Evolutionary conservation across 2,113 vertebrate species (phyloP).

Genomic region (Ranitomeya imitator): DNA sequence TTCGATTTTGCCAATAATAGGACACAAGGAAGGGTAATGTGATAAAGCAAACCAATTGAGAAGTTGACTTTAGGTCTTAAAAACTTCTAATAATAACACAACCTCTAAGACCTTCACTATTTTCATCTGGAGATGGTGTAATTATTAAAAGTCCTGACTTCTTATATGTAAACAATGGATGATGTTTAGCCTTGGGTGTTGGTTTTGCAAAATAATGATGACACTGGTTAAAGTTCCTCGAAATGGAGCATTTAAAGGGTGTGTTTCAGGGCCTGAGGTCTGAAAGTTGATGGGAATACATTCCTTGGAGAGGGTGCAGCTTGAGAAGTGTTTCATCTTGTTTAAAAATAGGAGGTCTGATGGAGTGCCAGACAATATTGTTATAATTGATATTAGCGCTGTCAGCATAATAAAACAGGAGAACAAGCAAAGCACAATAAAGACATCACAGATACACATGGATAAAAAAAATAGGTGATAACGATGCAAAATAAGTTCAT

Average conservation of each 20-base stretch:
- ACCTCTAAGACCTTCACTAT: background rate
- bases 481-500: background rate
- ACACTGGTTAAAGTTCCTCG: constrained; percentile 23
- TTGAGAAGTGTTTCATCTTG: constrained; percentile 5
- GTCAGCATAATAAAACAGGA: background rate
- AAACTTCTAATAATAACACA: background rate
- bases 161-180: background rate
- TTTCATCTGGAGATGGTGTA: background rate
- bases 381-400: constrained; percentile 16
- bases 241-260: constrained; percentile 9
- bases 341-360: constrained; percentile 22
- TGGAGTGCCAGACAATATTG: constrained; percentile 20
- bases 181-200: constrained; percentile 30
- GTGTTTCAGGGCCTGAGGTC: constrained; percentile 38
- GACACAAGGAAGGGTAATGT: background rate
- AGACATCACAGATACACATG: background rate
- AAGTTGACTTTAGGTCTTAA: background rate
- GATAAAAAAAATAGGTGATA: background rate
- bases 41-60: background rate
- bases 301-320: constrained; percentile 34
- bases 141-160: background rate
- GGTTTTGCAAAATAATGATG: constrained; percentile 37
- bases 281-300: constrained; percentile 31
- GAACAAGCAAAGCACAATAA: background rate
- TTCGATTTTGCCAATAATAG: too few relatives aligned